Evolutionary conservation across 2,888 invertebrate genomes (phyloP), one percentile per base, ranked within the genome.

Genomic region (Agapostemon virescens): DNA sequence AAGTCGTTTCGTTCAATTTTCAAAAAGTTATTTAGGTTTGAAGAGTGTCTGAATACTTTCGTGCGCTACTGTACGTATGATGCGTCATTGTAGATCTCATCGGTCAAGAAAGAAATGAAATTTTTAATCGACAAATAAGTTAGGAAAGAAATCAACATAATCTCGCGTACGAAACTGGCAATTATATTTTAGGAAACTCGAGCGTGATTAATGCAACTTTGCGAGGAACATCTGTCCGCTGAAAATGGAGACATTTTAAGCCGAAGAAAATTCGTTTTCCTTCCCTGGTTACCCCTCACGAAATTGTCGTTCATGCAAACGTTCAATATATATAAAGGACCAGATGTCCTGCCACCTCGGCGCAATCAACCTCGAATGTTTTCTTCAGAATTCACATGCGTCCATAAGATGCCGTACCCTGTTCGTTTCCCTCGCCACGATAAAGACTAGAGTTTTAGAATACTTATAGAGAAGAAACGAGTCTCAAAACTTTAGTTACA

Each of bases 351-450:
- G 77, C 81, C 79, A 86, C 82, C 86, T 86, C 78, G 81, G 73
- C 79, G 85, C 87, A 86, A 87, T 86, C 87, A 84, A 84, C 87
- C 85, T 86, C 85, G 72, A 86, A 86, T 84, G 81, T 76, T 83
- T 83, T 55, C 80, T 63, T 69, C 76, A 72, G 87, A 86, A 87
- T 84, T 86, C 85, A 85, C 87, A 84, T 83, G 86, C 85, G 78
- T 45, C 87, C 85, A 80, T 83, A 81, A 77, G 81, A 81, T 79
- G 75, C 75, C 76, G 70, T 66, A 30, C 7, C 4, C 33, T 7
- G 9, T 33, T 3, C 33, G 61, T 61, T 61, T 33, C 30, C 20
- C 40, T 33, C 61, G 70, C 33, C 52, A 36, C 63, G 77, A 73
- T 77, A 81, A 75, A 77, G n/a, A 58, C 79, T 77, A 64, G 77